Evolutionary conservation across 2,797 vertebrate species (phyloP), one percentile per base, ranked within the genome.

Genomic region (Cygnus olor): DNA sequence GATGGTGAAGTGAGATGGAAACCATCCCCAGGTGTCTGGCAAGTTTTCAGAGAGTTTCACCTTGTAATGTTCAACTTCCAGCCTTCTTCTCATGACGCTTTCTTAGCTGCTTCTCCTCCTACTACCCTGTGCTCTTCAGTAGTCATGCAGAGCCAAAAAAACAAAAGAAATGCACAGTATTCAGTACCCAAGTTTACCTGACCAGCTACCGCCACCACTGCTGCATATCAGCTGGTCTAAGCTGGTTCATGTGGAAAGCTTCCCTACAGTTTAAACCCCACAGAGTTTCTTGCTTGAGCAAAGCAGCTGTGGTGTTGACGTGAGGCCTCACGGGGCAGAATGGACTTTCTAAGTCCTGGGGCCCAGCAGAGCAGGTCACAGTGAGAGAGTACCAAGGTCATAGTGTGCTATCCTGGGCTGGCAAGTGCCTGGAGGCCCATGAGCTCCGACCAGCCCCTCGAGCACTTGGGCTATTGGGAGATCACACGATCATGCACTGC

Each of bases 1-100:
- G 66, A 56, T 65, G 21, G 36, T 53, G 30, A 93, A 85, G 71
- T 68, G 63, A 81, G 58, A 69, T 53, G 74, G 76, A 90, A 90
- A 63, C 21, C 38, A 34, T 54, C 53, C 80, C 60, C 18, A 51
- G 19, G 27, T 63, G 8, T 47, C 69, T 63, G 44, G 60, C 45
- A 63, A 9, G 14, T 57, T 80, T 85, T 88, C 34, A 49, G 68
- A 44, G 57, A 72, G 51, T 44, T 85, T 70, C 66, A 60, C 14
- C 13, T 30, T 65, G 18, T 5, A 22, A 21, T 6, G 3, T 42
- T 77, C 32, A 53, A 15, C 57, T 66, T 66, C n/a, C 70, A 88
- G 22, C 12, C n/a, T 82, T 72, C 74, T 93, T 64, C 73, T 74
- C 14, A 24, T 44, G 40, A 22, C 32, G 8, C 30, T 61, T 81